These are phyloP conservation scores for Odontomyia ornata DNA, from an alignment of 2,888 invertebrate species.

Conservation along the genomic window DNA sequence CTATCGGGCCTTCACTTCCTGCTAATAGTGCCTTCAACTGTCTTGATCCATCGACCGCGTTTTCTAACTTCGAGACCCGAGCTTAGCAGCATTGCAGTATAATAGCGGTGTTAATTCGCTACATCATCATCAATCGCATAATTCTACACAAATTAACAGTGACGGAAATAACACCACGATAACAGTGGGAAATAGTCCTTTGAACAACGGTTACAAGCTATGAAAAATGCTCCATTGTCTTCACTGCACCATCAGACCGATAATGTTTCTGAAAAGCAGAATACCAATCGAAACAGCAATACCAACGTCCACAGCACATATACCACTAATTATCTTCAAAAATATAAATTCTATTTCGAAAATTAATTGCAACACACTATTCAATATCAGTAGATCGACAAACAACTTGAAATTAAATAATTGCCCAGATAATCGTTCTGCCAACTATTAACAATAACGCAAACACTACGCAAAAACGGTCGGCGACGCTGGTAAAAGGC, in stretches of 20 bases:
- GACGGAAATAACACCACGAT: not conserved
- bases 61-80: too few species aligned
- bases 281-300: constrained; percentile 52
- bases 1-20: too few species aligned
- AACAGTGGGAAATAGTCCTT: not conserved
- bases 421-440: not conserved
- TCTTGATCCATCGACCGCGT: too few species aligned
- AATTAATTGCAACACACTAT: constrained; percentile 14
- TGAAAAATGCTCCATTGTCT: constrained; percentile 48
- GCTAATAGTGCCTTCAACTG: too few species aligned
- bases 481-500: constrained; percentile 21
- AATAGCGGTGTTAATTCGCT: constrained; percentile 19
- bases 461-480: not conserved
- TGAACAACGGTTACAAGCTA: constrained; percentile 24
- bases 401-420: constrained; percentile 12
- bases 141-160: constrained; percentile 51
- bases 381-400: constrained; percentile 1
- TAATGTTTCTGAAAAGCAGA: constrained; percentile 56
- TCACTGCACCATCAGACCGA: constrained; percentile 54
- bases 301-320: constrained; percentile 50
- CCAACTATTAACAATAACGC: constrained; percentile 21
- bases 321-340: constrained; percentile 58
- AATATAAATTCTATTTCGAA: constrained; percentile 54
- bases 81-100: constrained; percentile 48
- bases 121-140: constrained; percentile 53